Evolutionary conservation across 2,113 vertebrate genomes (phyloP).

Genomic region (Myotis davidii): DNA sequence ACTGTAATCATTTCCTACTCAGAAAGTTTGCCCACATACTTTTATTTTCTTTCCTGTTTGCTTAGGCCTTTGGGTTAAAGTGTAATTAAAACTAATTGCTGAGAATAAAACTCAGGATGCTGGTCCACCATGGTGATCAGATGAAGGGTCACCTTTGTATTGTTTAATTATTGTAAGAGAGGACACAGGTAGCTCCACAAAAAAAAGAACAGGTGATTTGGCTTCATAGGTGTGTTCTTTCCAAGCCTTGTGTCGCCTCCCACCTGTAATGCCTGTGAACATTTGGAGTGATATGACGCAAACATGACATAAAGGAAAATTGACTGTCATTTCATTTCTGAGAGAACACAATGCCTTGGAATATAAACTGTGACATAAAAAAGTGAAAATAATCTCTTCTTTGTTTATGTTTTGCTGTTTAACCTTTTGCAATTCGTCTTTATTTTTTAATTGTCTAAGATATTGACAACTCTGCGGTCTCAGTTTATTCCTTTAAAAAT

Average conservation of each 20-base stretch:
- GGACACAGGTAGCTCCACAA: not conserved
- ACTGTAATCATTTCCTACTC: slow-evolving; percentile 41
- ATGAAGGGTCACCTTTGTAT: not conserved
- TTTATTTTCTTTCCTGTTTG: not conserved
- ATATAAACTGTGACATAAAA: slow-evolving; percentile 32
- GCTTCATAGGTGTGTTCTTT: not conserved
- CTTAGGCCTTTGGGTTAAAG: slow-evolving; percentile 58
- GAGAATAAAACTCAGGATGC: slow-evolving; percentile 44
- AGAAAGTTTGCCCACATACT: slow-evolving; percentile 18
- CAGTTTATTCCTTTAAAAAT: slow-evolving; percentile 33
- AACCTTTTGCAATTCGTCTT: slow-evolving; percentile 71
- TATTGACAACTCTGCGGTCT: slow-evolving; percentile 58
- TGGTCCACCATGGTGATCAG: not conserved
- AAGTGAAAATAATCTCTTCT: slow-evolving; percentile 43
- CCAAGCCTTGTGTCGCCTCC: not conserved
- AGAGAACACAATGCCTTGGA: slow-evolving; percentile 32
- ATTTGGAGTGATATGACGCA: not conserved
- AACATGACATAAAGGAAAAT: not conserved
- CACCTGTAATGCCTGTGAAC: not conserved
- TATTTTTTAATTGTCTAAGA: slow-evolving; percentile 76
- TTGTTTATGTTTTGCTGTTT: slow-evolving; percentile 69
- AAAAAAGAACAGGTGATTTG: slow-evolving; percentile 11
- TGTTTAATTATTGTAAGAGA: slow-evolving; percentile 52
- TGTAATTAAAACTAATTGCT: slow-evolving; percentile 54
- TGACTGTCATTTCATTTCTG: slow-evolving; percentile 50